These are phyloP conservation scores for Rhinella marina DNA, from an alignment of 2,797 vertebrate genomes.

Conservation along the genomic window DNA sequence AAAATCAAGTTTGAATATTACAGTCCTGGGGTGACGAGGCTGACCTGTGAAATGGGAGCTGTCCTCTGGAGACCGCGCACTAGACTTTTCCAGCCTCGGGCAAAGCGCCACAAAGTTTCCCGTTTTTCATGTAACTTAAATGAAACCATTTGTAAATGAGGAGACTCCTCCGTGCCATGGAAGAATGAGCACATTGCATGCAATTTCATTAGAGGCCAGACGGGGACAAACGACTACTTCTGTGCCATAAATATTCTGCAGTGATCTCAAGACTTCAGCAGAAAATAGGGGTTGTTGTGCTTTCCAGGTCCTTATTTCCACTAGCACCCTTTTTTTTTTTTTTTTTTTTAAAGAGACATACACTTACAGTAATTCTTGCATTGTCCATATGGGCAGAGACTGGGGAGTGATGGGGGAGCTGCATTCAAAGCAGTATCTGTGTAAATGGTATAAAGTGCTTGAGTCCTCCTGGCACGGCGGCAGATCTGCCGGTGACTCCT, in stretches of 20 bases:
- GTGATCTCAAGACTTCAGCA: neutral
- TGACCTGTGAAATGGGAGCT: conserved; percentile 47
- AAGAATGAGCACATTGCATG: neutral
- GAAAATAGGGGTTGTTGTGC: neutral
- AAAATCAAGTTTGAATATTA: conserved; percentile 35
- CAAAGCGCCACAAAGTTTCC: conserved; percentile 12
- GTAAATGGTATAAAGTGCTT: too few relatives aligned
- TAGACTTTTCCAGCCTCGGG: conserved; percentile 9
- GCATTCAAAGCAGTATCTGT: too few relatives aligned
- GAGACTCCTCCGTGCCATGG: neutral
- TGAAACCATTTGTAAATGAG: conserved; percentile 42
- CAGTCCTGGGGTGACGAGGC: conserved; percentile 22
- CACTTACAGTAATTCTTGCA: neutral
- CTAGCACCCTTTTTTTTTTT: neutral
- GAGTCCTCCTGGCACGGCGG: too few relatives aligned
- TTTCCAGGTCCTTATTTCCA: neutral
- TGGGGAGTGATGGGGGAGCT: too few relatives aligned
- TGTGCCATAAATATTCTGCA: neutral
- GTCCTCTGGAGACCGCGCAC: conserved; percentile 10
- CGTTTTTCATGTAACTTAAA: conserved; percentile 41
- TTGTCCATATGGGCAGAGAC: neutral
- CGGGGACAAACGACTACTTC: neutral
- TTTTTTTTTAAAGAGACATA: neutral
- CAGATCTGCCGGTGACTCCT: too few relatives aligned
- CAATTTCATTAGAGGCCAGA: conserved; percentile 13